phyloP scores from a whole-genome alignment of 2,797 vertebrate genomes.

The Syncerus caffer region DNA sequence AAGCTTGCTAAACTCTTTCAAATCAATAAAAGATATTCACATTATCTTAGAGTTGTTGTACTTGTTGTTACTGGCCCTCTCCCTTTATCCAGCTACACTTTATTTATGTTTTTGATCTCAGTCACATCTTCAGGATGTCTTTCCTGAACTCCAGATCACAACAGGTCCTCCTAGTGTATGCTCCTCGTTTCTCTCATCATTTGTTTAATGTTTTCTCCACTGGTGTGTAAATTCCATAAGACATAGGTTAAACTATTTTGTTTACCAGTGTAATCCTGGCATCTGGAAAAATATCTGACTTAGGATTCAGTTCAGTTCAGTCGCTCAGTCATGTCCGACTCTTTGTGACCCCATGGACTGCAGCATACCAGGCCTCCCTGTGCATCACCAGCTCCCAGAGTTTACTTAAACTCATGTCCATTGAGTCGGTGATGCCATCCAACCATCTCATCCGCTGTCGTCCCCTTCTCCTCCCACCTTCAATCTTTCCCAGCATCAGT shows the following conservation, averaged over 20 bases:
- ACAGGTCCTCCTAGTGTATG: not conserved
- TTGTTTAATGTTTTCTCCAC: not conserved
- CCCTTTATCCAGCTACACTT: not conserved
- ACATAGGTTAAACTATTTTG: constrained; percentile 28
- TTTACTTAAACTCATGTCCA: not conserved
- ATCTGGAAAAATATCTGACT: constrained; percentile 28
- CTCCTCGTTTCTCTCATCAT: not conserved
- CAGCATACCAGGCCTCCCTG: not conserved
- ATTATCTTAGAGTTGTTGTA: not conserved
- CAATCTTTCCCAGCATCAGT: not conserved
- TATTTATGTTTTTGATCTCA: not conserved
- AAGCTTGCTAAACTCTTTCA: not conserved
- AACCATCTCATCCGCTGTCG: not conserved
- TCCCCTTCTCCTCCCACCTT: not conserved
- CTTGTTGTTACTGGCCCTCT: not conserved
- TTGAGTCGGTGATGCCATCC: not conserved
- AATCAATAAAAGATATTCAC: not conserved
- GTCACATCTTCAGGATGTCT: not conserved
- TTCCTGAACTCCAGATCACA: not conserved
- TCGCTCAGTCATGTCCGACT: not conserved
- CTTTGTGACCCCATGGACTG: not conserved
- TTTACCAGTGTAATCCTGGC: constrained; percentile 4
- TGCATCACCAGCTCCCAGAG: not conserved
- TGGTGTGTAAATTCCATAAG: not conserved
- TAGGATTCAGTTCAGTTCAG: not conserved